Base-by-base conservation (phyloP, 2,888 invertebrate species). In the Hirtodrosophila cameraria region DNA sequence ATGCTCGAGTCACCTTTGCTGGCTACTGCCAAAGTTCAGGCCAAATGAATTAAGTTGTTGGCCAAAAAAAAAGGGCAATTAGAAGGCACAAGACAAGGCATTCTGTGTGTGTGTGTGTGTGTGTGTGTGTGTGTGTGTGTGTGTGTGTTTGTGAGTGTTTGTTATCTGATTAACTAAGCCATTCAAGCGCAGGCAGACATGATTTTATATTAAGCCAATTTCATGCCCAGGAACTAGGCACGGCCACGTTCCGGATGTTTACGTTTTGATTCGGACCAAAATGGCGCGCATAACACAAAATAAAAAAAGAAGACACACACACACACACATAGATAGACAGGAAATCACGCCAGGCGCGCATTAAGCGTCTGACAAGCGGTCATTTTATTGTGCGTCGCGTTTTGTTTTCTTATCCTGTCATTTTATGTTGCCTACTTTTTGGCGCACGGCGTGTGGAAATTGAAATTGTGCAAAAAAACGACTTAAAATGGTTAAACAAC, bases 331-430 rank as follows among this genome's bases (percentile, higher is more conserved):
- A 42, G 3, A 35, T 8, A 18, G 1, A 25, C n/a, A 46, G 67
- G 60, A 84, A 81, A 86, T 84, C 78, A 86, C 86, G 86, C 81
- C 84, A 84, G 65, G 49, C 67, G 48, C 48, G 48, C 85, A 86
- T 81, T 81, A 81, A 60, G 62, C 57, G 73, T 74, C 59, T 65
- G 74, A 68, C 74, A 68, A 77, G 61, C 64, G 73, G 48, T 52
- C 52, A 74, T 74, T 75, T 46, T 36, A 70, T 75, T 70, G 49
- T 64, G 49, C 30, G 70, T 49, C 52, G 49, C 52, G n/a, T n/a
- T n/a, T n/a, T n/a, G n/a, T n/a, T 68, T 46, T 50, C 18, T 62
- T 27, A 23, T 23, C 23, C 7, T 23, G 23, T 23, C 23, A 6
- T 2, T 23, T 23, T 23, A 1, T 27, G 31, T 33, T 53, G 67